Base-by-base conservation (phyloP, 2,888 invertebrate species). In the Athalia cordata region DNA sequence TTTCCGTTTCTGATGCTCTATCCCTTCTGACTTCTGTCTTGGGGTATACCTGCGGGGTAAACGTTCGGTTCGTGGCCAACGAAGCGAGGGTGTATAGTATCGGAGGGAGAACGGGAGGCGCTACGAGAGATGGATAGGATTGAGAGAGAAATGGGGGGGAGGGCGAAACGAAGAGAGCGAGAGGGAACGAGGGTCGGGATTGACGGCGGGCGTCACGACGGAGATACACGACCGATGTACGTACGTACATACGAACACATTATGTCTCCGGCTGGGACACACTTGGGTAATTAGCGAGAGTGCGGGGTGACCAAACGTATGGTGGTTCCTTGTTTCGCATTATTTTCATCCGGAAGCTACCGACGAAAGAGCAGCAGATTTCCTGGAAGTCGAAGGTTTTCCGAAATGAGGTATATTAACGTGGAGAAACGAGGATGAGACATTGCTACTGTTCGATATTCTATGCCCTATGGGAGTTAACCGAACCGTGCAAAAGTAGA, bases 31-130 rank as follows among this genome's bases (percentile, higher is more conserved):
- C 62, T 75, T 75, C 75, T 57, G 75, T 43, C 49, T 75, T 49
- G 50, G 47, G 62, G 75, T 75, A 43, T 66, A 75, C 75, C 29
- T 64, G 75, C 72, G 72, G 72, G 59, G 72, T 72, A 59, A 72
- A 59, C 72, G 59, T 59, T 72, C 72, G 59, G 72, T 59, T 72
- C 59, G 47, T 59, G 47, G 72, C 72, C 57, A 72, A 72, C 72
- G 72, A 59, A 57, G 52, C 55, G 68, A 68, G 15, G 68, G 52
- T n/a, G 52, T 55, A 29, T 68, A 67, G 6, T 11, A 55, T n/a
- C 55, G 55, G 55, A n/a, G 55, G 55, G 55, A 9, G n/a, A 55
- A n/a, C 9, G n/a, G 55, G 7, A 55, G n/a, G 29, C 29, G 29
- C 9, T 65, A 49, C 0, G 59, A 11, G 6, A 61, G n/a, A 13